phyloP scores from a whole-genome alignment of 2,797 vertebrate genomes.

The Coregonus sp. region DNA sequence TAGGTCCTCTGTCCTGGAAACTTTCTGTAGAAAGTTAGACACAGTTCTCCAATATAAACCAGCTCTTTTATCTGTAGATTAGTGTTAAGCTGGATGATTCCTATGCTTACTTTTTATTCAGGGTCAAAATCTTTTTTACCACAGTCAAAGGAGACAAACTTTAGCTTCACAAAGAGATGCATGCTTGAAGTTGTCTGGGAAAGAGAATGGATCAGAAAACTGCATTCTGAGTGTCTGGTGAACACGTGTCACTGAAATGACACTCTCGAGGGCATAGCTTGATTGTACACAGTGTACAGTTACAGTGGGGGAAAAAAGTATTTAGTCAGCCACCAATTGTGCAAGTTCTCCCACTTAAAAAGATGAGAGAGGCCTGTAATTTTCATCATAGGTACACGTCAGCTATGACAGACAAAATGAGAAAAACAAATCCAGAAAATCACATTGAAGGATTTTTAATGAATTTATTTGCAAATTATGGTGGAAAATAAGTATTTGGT shows the following conservation, averaged over 20 bases:
- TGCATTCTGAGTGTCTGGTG: background rate
- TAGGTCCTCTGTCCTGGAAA: background rate
- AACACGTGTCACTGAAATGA: background rate
- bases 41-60: slow-evolving; percentile 4
- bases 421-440: too few species aligned
- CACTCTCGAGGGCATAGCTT: too few species aligned
- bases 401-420: too few species aligned
- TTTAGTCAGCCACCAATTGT: too few species aligned
- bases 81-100: slow-evolving; percentile 10
- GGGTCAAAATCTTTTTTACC: slow-evolving; percentile 17
- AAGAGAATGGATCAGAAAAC: background rate
- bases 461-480: too few species aligned
- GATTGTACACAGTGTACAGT: too few species aligned
- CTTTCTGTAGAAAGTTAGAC: slow-evolving; percentile 6
- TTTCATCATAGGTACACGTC: too few species aligned
- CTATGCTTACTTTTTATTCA: slow-evolving; percentile 16
- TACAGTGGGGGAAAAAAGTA: too few species aligned
- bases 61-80: slow-evolving; percentile 21
- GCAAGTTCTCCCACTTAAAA: too few species aligned
- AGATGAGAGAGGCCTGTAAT: too few species aligned
- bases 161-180: background rate
- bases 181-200: background rate
- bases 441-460: too few species aligned
- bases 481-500: too few species aligned
- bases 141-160: background rate